Evolutionary conservation across 2,113 vertebrate species (phyloP), one percentile per base, ranked within the genome.

Genomic region (Opisthocomus hoazin): DNA sequence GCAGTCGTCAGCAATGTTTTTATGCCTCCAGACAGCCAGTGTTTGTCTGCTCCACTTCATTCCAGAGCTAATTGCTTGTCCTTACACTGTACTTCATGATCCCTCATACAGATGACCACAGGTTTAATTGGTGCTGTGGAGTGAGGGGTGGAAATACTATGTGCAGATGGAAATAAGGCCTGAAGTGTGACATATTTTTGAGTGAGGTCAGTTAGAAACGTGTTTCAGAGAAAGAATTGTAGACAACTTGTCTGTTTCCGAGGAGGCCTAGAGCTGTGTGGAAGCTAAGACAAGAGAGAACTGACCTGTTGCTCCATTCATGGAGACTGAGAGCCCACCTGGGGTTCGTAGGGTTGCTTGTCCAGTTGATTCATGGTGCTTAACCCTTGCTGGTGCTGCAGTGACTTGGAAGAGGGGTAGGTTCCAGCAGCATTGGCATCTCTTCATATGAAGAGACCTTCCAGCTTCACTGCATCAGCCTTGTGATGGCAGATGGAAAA

Each of bases 291-390:
- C 30, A 27, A 30, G 32, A 65, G 53, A 88, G 41, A 64, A 76
- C 30, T 34, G 41, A 36, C 20, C 10, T 65, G 32, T 26, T 74
- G 10, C 20, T 86, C 10, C 0, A 0, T 43, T 84, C 1, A 2
- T 20, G 41, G 27, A 11, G 46, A 5, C 6, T 21, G 19, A 43
- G 57, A 79, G 22, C 27, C 36, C 37, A 5, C 9, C 61, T 73
- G 5, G n/a, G 24, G 16, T 39, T 39, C 41, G 39, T 45, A 46
- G 45, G 6, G 26, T 58, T 65, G 20, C 21, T 58, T 56, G 58
- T 36, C 27, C 26, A 36, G 19, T 32, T 3, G 4, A 11, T 19
- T 77, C 18, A 6, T 24, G 56, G 46, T 63, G 54, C 54, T 65
- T 1, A 3, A 70, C n/a, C 36, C 34, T 39, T 57, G 45, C 22